Evolutionary conservation across 1,140 invertebrate species (phyloP).

Genomic region (Tetragonula clypearis): DNA sequence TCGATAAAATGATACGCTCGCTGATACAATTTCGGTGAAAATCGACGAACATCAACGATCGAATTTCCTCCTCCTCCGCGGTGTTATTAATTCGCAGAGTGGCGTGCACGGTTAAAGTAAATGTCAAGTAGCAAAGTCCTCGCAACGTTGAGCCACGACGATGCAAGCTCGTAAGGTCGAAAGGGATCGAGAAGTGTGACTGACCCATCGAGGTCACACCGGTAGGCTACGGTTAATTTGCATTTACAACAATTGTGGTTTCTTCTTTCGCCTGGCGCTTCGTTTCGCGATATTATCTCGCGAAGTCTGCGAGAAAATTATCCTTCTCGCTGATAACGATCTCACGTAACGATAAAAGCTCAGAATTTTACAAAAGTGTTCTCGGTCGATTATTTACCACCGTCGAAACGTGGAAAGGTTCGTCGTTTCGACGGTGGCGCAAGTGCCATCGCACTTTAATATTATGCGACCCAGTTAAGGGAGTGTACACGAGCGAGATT

Average conservation of each 20-base stretch:
- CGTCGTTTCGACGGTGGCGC: not conserved
- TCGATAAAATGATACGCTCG: not conserved
- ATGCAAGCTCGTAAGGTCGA: conserved; percentile 16
- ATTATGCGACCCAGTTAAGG: conserved; percentile 27
- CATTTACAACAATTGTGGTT: conserved; percentile 55
- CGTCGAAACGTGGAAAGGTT: not conserved
- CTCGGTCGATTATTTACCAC: not conserved
- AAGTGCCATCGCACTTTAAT: conserved; percentile 18
- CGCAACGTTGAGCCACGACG: not conserved
- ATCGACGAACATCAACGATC: not conserved
- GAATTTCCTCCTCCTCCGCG: not conserved
- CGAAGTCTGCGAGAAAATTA: not conserved
- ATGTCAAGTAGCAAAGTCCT: conserved; percentile 33
- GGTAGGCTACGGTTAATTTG: conserved; percentile 38
- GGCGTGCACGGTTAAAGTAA: conserved; percentile 44
- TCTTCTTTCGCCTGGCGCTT: conserved; percentile 30
- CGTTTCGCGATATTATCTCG: conserved; percentile 25
- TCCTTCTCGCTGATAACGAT: not conserved
- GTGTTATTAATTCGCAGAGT: conserved; percentile 38
- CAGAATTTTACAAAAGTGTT: not conserved
- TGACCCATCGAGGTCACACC: conserved; percentile 58
- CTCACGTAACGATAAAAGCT: not conserved
- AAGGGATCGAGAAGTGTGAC: conserved; percentile 50
- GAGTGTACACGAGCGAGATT: not conserved
- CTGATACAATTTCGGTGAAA: not conserved